These are phyloP conservation scores for Onychostoma macrolepis DNA, from an alignment of 2,113 vertebrate species.

Conservation along the genomic window DNA sequence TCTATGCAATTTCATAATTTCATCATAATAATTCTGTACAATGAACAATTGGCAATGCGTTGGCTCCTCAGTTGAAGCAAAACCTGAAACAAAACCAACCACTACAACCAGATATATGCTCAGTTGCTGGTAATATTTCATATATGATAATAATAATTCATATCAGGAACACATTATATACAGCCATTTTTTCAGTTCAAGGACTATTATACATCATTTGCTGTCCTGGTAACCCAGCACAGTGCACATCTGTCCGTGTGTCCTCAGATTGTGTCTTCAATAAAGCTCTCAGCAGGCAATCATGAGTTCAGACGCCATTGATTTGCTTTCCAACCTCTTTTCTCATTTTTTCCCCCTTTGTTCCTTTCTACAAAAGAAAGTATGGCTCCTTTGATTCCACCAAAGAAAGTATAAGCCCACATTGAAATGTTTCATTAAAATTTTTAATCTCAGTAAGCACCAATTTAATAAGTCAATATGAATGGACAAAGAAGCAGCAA, in stretches of 20 bases:
- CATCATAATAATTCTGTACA: not conserved
- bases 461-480: conserved; percentile 23
- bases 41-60: not conserved
- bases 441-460: not conserved
- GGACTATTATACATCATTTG: not conserved
- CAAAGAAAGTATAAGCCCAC: conserved; percentile 8
- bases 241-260: conserved; percentile 27
- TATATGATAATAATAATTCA: not conserved
- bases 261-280: conserved; percentile 21
- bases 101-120: not conserved
- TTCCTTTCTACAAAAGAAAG: not conserved
- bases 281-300: conserved; percentile 41
- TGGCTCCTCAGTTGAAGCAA: not conserved
- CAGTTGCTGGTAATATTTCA: not conserved
- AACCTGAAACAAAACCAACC: not conserved
- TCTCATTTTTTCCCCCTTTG: not conserved
- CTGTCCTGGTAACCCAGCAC: conserved; percentile 20
- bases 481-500: conserved; percentile 8
- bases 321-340: conserved; percentile 38
- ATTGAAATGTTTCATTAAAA: conserved; percentile 15
- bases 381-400: conserved; percentile 12
- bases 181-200: not conserved
- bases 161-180: not conserved
- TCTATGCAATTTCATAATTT: not conserved
- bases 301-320: conserved; percentile 33